A percentile compares a stretch with the other conserved stretches of the same genome.
These are phyloP conservation scores for Calliopsis andreniformis DNA, from an alignment of 1,140 invertebrate genomes.

Conservation along the genomic window DNA sequence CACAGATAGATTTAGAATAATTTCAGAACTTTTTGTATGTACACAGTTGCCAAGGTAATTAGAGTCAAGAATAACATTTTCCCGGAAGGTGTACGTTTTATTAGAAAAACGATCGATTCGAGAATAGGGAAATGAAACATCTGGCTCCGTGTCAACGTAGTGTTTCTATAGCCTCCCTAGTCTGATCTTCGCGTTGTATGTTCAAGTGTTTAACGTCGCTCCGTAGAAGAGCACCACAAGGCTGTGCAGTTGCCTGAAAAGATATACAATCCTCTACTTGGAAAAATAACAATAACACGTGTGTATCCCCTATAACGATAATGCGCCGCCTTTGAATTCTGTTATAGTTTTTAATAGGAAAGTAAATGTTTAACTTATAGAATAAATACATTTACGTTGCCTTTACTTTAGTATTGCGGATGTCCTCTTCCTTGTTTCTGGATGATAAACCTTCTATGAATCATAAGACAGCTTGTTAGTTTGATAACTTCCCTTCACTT, in stretches of 20 bases:
- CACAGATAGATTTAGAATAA: neutral
- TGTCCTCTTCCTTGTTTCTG: no score
- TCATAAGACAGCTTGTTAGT: no score
- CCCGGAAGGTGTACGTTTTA: neutral
- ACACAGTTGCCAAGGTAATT: neutral
- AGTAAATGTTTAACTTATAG: neutral
- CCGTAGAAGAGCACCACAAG: neutral
- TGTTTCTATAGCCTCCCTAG: constrained; percentile 8
- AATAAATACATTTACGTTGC: neutral
- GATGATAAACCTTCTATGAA: no score
- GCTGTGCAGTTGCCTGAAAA: constrained; percentile 14
- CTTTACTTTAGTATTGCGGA: no score
- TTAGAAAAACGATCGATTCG: constrained; percentile 1
- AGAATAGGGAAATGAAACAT: constrained; percentile 15
- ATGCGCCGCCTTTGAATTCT: neutral
- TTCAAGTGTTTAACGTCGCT: constrained; percentile 33
- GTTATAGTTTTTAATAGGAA: neutral
- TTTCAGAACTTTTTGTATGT: no score
- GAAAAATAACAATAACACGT: constrained; percentile 38
- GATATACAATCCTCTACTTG: constrained; percentile 22
- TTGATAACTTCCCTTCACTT: no score
- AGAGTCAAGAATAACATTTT: neutral
- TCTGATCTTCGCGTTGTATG: constrained; percentile 30
- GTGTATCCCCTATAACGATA: neutral
- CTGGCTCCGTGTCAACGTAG: constrained; percentile 4